Evolutionary conservation across 2,113 vertebrate genomes (phyloP).

Genomic region (Hippocampus guttulatus): DNA sequence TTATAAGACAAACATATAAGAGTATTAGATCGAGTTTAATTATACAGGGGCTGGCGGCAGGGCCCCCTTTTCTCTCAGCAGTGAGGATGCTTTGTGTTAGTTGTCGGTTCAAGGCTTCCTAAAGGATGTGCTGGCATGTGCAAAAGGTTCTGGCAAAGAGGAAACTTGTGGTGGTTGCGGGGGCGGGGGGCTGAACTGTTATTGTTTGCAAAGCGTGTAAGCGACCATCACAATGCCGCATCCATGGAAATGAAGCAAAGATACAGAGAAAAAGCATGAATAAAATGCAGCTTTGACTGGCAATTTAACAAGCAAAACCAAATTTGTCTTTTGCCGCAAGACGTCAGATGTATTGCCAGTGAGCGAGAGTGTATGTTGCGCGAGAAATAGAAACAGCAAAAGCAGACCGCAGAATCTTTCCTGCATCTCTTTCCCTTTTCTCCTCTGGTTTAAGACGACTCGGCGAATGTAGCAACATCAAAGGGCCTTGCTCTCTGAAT

Average conservation of each 20-base stretch:
- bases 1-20: constrained; percentile 52
- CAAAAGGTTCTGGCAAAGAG: constrained; percentile 59
- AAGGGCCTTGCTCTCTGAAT: constrained; percentile 67
- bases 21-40: constrained; percentile 68
- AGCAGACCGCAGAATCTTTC: constrained; percentile 67
- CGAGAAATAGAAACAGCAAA: constrained; percentile 35
- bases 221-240: constrained; percentile 63
- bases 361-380: constrained; percentile 48
- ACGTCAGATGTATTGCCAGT: constrained; percentile 71
- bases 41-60: constrained; percentile 51
- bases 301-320: constrained; percentile 69
- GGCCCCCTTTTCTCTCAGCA: constrained; percentile 51
- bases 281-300: constrained; percentile 66
- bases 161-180: constrained; percentile 41
- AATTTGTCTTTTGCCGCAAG: constrained; percentile 68
- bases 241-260: constrained; percentile 60
- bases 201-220: constrained; percentile 69
- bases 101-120: constrained; percentile 68
- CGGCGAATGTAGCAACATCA: constrained; percentile 71
- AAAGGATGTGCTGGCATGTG: constrained; percentile 71
- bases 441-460: constrained; percentile 72
- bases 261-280: constrained; percentile 33
- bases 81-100: constrained; percentile 63
- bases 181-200: constrained; percentile 38
- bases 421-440: constrained; percentile 60